Conservation (phyloP, 92 coral and sea anemone species). For the Paragorgia papillata region DNA sequence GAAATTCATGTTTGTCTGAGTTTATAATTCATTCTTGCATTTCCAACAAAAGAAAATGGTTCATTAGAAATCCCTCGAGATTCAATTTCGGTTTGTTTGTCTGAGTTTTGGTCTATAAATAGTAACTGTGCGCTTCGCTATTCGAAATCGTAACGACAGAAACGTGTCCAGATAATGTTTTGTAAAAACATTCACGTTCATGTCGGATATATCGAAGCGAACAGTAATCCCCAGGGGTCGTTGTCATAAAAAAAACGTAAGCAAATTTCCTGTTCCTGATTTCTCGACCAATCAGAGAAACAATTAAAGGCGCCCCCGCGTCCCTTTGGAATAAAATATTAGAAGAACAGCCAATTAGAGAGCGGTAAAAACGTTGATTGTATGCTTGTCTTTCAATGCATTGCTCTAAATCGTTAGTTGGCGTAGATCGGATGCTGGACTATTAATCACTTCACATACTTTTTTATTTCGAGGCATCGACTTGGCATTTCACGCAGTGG, state of each 20-base stretch:
- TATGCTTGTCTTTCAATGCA: slow-evolving; percentile 34
- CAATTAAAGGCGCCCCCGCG: slow-evolving; percentile 30
- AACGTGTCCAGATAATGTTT: background rate
- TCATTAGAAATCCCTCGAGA: too few species aligned
- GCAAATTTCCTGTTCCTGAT: slow-evolving; percentile 29
- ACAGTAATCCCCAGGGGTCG: slow-evolving; percentile 36
- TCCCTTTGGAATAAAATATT: slow-evolving; percentile 15
- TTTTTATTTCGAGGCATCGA: slow-evolving; percentile 14
- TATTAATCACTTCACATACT: slow-evolving; percentile 7
- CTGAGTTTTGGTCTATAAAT: too few species aligned
- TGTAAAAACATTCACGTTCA: background rate
- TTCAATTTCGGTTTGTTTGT: too few species aligned
- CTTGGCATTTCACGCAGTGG: slow-evolving; percentile 28
- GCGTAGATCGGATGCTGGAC: slow-evolving; percentile 11
- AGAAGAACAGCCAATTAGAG: slow-evolving; percentile 24
- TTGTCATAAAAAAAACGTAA: background rate
- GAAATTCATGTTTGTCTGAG: too few species aligned
- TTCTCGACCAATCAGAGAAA: slow-evolving; percentile 34
- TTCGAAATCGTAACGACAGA: background rate
- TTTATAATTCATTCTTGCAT: too few species aligned
- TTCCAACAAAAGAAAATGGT: too few species aligned
- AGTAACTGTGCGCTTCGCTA: too few species aligned
- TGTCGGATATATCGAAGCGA: background rate
- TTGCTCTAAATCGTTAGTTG: slow-evolving; percentile 15
- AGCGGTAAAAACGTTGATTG: slow-evolving; percentile 16